A percentile compares a stretch with the other conserved stretches of the same genome.
These are phyloP conservation scores for Himalopsyche phryganea DNA, from an alignment of 1,140 invertebrate genomes.

Conservation along the genomic window DNA sequence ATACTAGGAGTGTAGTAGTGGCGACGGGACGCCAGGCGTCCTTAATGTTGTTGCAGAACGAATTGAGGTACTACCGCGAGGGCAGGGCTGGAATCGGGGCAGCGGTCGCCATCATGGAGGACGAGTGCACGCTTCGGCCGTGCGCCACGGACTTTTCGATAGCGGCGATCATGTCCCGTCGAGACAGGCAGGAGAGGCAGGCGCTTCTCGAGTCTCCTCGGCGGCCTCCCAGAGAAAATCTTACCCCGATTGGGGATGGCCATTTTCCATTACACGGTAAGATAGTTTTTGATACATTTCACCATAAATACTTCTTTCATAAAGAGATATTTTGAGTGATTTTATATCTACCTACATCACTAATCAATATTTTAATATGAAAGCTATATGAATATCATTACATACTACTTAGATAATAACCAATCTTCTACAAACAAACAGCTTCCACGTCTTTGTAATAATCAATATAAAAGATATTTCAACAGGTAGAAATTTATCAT, in stretches of 20 bases:
- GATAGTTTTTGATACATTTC: not conserved
- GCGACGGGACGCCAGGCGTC: constrained; percentile 25
- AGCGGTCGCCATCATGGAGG: constrained; percentile 46
- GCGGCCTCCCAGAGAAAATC: constrained; percentile 45
- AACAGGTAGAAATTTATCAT: no score
- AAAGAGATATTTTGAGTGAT: no score
- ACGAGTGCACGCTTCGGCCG: constrained; percentile 59
- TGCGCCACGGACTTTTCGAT: constrained; percentile 85
- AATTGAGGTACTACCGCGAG: constrained; percentile 35
- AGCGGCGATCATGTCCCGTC: constrained; percentile 76
- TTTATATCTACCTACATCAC: no score
- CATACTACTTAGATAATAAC: no score
- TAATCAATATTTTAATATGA: no score
- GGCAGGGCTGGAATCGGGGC: constrained; percentile 43
- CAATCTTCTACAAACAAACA: no score
- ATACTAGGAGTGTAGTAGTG: not conserved
- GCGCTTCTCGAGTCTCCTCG: constrained; percentile 34
- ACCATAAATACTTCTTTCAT: no score
- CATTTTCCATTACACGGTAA: constrained; percentile 29
- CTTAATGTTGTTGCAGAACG: constrained; percentile 52
- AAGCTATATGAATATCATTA: no score
- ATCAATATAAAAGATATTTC: no score
- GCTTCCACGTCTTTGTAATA: no score
- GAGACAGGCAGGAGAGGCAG: constrained; percentile 55
- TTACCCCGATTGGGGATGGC: constrained; percentile 38